phyloP scores from a whole-genome alignment of 1,140 invertebrate genomes.

The Euglossa dilemma region DNA sequence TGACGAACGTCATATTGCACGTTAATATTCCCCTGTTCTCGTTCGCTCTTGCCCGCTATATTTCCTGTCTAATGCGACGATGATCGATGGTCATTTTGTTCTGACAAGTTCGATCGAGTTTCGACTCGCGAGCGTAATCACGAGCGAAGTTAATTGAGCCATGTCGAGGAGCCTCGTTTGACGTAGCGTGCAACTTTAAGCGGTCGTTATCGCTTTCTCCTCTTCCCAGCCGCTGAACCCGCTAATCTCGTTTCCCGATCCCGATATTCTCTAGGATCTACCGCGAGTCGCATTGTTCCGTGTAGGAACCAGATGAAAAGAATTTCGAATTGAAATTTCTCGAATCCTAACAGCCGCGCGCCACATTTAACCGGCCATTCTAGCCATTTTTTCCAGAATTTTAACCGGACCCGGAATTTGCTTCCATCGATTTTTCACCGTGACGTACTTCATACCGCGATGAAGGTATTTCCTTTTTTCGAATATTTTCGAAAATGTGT shows the following conservation, averaged over 20 bases:
- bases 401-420: too few relatives aligned
- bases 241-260: not conserved
- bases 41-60: not conserved
- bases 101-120: slow-evolving; percentile 47
- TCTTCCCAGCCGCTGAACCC: not conserved
- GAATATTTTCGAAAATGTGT: too few relatives aligned
- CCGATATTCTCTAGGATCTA: not conserved
- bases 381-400: too few relatives aligned
- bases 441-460: too few relatives aligned
- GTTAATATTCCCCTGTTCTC: slow-evolving; percentile 25
- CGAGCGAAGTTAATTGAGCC: slow-evolving; percentile 39
- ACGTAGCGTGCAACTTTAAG: not conserved
- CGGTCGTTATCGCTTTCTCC: not conserved
- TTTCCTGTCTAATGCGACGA: slow-evolving; percentile 30
- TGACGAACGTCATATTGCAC: slow-evolving; percentile 48
- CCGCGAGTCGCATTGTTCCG: not conserved
- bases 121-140: slow-evolving; percentile 44
- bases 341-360: too few relatives aligned
- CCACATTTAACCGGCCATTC: too few relatives aligned
- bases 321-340: too few relatives aligned
- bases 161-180: not conserved
- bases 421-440: too few relatives aligned
- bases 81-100: slow-evolving; percentile 53
- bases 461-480: too few relatives aligned
- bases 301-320: too few relatives aligned